Evolutionary conservation across 2,113 vertebrate genomes (phyloP), one percentile per base, ranked within the genome.

Genomic region (Forbesichthys papilliferus): DNA sequence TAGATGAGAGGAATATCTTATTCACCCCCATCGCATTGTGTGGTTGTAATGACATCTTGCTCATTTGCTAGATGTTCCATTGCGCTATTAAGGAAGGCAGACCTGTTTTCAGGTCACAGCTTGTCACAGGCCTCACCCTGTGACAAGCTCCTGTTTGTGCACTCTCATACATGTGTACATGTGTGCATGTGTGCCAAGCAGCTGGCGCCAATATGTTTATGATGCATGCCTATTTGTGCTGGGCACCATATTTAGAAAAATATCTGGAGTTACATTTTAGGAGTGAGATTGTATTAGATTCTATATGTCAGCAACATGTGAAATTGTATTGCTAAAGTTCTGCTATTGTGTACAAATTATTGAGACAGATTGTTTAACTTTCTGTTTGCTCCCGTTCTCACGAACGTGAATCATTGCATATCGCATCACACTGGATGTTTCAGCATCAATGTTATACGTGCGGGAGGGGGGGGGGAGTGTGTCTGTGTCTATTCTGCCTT

Each of bases 401-500:
- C 54, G 76, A 77, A 78, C 78, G 74, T 84, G 79, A 89, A 69
- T 86, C 75, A 70, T 76, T 66, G 68, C 13, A 27, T 64, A 77
- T 0, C 48, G 60, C 69, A 66, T 79, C 68, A 65, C 53, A 55
- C 11, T 54, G 11, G 18, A 73, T 77, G 59, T 18, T 75, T 75
- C 68, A 75, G 79, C 73, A 33, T 61, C 68, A 71, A 61, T 65
- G n/a, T 66, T 1, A n/a, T 59, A 47, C 56, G 16, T 71, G 20
- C 59, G 8, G 10, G 48, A 18, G 58, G 16, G 16, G 16, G 16
- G 48, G 11, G 61, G 27, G 27, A 27, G 48, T 9, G 61, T 86
- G 82, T 83, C 77, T 91, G 71, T 33, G 20, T 77, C 84, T 77
- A 71, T 66, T 48, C 79, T 57, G 64, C 73, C 86, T 88, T 90